Percentiles rank a stretch among this genome's conserved stretches.
Conservation (phyloP, 2,113 vertebrate genomes). For the Cathartes aura region DNA sequence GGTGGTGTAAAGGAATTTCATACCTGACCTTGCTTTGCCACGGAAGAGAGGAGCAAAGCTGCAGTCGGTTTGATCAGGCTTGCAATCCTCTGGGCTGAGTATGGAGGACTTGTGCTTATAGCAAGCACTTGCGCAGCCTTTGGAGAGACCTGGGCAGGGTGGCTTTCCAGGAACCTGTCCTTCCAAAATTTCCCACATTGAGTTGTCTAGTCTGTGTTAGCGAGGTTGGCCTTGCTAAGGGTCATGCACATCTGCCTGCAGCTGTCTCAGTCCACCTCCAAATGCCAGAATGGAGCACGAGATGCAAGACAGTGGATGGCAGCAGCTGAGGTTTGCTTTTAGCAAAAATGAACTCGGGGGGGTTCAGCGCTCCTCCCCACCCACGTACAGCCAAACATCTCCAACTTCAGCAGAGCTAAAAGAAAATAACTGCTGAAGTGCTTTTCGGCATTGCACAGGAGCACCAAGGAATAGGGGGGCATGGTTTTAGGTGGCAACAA, state of each 20-base stretch:
- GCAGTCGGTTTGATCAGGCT: background rate
- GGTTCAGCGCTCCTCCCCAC: background rate
- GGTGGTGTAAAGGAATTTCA: background rate
- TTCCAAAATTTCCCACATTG: fast-evolving
- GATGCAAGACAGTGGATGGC: background rate
- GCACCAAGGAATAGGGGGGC: background rate
- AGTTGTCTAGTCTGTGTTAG: background rate
- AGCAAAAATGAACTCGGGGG: background rate
- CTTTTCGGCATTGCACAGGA: background rate
- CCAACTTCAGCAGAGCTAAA: background rate
- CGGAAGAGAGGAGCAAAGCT: background rate
- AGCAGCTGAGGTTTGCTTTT: background rate
- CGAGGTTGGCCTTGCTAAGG: fast-evolving
- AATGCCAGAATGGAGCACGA: fast-evolving
- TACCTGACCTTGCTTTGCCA: background rate
- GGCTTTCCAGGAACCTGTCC: background rate
- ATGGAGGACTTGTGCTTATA: fast-evolving
- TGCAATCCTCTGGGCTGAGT: background rate
- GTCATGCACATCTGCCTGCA: background rate
- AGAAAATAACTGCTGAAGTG: no score
- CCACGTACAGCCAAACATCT: background rate
- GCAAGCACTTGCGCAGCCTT: background rate
- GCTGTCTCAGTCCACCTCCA: background rate
- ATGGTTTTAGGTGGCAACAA: background rate
- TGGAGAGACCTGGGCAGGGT: background rate